These are phyloP conservation scores for Tauraco hartlaubi DNA, from an alignment of 2,797 vertebrate species.

Conservation along the genomic window DNA sequence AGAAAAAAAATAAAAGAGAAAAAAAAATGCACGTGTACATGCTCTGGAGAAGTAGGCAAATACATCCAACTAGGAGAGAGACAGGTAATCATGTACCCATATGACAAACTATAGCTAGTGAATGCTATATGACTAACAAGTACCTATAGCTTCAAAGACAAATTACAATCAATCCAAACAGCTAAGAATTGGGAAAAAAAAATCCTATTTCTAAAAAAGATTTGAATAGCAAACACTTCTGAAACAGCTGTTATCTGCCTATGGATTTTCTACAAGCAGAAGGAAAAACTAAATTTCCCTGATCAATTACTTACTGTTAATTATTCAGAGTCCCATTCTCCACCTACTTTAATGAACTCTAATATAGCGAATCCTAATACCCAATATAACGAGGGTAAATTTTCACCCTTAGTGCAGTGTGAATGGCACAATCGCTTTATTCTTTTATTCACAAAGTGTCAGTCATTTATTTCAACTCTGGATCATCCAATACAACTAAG, in stretches of 20 bases:
- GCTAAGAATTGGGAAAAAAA: neutral
- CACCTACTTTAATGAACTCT: slow-evolving; percentile 31
- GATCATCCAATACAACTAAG: slow-evolving; percentile 50
- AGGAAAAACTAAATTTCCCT: neutral
- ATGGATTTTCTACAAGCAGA: neutral
- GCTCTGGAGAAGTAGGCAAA: neutral
- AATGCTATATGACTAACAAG: neutral
- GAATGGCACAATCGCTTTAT: slow-evolving; percentile 35
- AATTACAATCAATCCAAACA: neutral
- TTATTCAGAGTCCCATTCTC: slow-evolving; percentile 31
- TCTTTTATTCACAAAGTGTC: slow-evolving; percentile 19
- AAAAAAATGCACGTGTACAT: neutral
- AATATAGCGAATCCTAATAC: neutral
- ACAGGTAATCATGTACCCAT: neutral
- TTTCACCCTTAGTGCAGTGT: slow-evolving; percentile 12
- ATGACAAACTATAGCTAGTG: slow-evolving; percentile 2
- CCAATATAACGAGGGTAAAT: slow-evolving; percentile 35
- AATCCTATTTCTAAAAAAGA: neutral
- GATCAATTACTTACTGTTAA: slow-evolving; percentile 47
- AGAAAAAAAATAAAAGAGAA: neutral
- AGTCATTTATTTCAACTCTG: slow-evolving; percentile 54
- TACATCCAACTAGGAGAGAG: neutral
- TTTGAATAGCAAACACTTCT: neutral
- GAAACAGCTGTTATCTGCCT: neutral
- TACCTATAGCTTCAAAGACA: neutral